Evolutionary conservation across 2,888 invertebrate species (phyloP).

Genomic region (Fissipunctia ypsillon): DNA sequence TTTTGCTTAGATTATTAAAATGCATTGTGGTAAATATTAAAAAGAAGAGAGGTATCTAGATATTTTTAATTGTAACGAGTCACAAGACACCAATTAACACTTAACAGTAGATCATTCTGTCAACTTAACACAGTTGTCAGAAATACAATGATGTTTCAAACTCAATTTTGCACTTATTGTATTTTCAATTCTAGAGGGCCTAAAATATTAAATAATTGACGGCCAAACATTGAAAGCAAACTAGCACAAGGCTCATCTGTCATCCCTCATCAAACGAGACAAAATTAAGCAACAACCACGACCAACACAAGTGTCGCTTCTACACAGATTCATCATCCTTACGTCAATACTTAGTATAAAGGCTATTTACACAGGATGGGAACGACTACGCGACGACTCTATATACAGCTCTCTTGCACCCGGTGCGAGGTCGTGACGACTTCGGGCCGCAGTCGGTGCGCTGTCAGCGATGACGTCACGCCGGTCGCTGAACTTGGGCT

Average conservation of each 20-base stretch:
- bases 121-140: background rate
- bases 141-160: background rate
- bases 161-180: no score
- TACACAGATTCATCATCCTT: conserved; percentile 44
- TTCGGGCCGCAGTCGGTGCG: conserved; percentile 95
- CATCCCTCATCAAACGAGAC: background rate
- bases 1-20: background rate
- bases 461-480: conserved; percentile 94
- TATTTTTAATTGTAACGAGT: background rate
- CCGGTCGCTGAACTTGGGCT: conserved; percentile 87
- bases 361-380: conserved; percentile 80
- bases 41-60: background rate
- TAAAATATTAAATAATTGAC: background rate
- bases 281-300: conserved; percentile 14
- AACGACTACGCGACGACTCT: conserved; percentile 72
- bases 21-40: background rate
- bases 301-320: conserved; percentile 33
- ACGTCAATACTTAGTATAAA: conserved; percentile 65
- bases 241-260: background rate
- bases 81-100: background rate
- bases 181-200: no score
- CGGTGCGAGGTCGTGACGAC: conserved; percentile 96
- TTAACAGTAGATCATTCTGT: background rate
- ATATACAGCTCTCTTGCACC: conserved; percentile 98
- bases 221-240: background rate